Evolutionary conservation across 2,113 vertebrate genomes (phyloP), one percentile per base, ranked within the genome.

Genomic region (Loxodonta africana): DNA sequence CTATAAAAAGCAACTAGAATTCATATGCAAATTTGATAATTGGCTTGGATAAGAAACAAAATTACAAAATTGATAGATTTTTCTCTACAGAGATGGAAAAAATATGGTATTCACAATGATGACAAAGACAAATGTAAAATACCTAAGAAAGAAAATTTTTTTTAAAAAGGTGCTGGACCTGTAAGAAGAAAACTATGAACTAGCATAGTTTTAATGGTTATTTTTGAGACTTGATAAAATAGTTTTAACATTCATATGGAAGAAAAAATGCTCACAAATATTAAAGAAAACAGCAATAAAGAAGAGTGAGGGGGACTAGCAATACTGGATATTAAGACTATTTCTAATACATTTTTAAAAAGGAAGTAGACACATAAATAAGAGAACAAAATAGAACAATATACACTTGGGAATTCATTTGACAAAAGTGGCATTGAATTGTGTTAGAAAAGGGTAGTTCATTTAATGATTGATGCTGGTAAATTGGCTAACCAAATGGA

Each of bases 201-300:
- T 84, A 83, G 12, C 76, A 67, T 57, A 89, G 51, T 51, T 85
- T 86, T 77, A 83, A 69, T 51, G 25, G 65, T 63, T 90, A 60
- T 81, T 90, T 93, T 90, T 86, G 21, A 93, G 86, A 76, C 23
- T 41, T 93, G 57, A 83, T 87, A 85, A 95, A 93, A 86, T 87
- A 33, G 21, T 71, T 86, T 93, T 76, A 86, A 69, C 33, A 95
- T 77, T 90, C 30, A 67, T 62, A 83, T 51, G 26, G 51, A 86
- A 92, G 48, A 85, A 92, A 65, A 82, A 73, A 74, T 74, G 44
- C 65, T 89, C 25, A 60, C 48, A 48, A 48, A 48, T 48, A 48
- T 7, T 48, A 48, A 48, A 4, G 48, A 48, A 48, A 48, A 73
- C 2, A 83, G 51, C 62, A 33, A 17, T 78, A 78, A 41, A 73